These are phyloP conservation scores for Coregonus sp. DNA, from an alignment of 2,797 vertebrate genomes.

Conservation along the genomic window DNA sequence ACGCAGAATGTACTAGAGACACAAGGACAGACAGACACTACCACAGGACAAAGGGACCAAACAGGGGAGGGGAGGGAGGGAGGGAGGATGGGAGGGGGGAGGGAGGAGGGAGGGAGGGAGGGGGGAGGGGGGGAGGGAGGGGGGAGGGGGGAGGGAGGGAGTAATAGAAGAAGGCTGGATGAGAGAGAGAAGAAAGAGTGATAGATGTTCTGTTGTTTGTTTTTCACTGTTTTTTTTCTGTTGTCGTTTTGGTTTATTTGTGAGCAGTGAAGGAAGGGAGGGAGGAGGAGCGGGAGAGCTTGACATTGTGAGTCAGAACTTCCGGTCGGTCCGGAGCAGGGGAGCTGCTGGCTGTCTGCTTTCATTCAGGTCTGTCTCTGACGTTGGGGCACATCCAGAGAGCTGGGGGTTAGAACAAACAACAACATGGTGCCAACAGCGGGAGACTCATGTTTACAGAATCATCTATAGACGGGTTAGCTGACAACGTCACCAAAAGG, in stretches of 20 bases:
- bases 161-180: too few relatives aligned
- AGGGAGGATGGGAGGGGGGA: conserved; percentile 38
- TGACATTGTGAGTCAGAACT: conserved; percentile 65
- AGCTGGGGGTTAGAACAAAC: conserved; percentile 38
- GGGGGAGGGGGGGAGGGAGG: conserved; percentile 21
- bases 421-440: conserved; percentile 60
- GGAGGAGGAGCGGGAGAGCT: conserved; percentile 39
- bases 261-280: conserved; percentile 67
- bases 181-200: conserved; percentile 30
- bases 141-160: conserved; percentile 25
- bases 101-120: conserved; percentile 40
- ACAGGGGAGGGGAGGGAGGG: conserved; percentile 36
- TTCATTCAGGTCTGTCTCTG: conserved; percentile 80
- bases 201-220: conserved; percentile 33
- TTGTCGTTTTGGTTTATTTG: conserved; percentile 72
- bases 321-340: conserved; percentile 74
- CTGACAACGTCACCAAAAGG: too few relatives aligned
- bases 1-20: conserved; percentile 79
- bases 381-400: conserved; percentile 72
- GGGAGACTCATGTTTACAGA: conserved; percentile 77
- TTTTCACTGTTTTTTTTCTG: conserved; percentile 39
- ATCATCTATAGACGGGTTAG: conserved; percentile 37
- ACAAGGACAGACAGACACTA: conserved; percentile 37
- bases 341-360: conserved; percentile 69
- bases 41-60: conserved; percentile 47